Base-by-base conservation (phyloP, 2,888 invertebrate species). In the Agrypnus murinus region DNA sequence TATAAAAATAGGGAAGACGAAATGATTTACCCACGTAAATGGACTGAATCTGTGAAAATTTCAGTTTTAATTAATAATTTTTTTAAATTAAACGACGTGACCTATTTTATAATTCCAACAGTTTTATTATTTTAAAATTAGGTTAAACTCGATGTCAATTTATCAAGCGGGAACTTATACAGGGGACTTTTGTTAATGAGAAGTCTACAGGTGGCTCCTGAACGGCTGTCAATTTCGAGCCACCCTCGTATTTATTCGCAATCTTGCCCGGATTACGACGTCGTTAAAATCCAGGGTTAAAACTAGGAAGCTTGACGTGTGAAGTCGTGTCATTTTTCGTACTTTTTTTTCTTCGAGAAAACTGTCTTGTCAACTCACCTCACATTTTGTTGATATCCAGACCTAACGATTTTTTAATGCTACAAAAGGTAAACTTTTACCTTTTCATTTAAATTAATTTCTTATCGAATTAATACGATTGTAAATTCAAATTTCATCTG, bases 1-100 rank as follows among this genome's bases (percentile, higher is more conserved):
- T 70, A 65, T 64, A 64, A 63, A 25, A 69, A 70, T 53, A 65
- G 50, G 59, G 50, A 50, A 66, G 59, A 66, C 17, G 50, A 17
- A 36, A 59, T 50, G 36, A 65, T 48, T 60, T 40, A 36, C 31
- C 50, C 65, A 65, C 60, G 60, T 65, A 43, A 34, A 36, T 46
- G 15, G 45, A 36, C 46, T 45, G 31, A 46, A 14, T 46, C 46
- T 12, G 60, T 60, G 46, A 34, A 63, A 69, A 69, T 69, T 69
- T 57, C 69, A 69, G 64, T 70, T 70, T 65, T 65, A 70, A n/a
- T n/a, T n/a, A n/a, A n/a, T n/a, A n/a, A n/a, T n/a, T n/a, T n/a
- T n/a, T n/a, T n/a, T n/a, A n/a, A n/a, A n/a, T n/a, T n/a, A n/a
- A n/a, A n/a, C n/a, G n/a, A n/a, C n/a, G n/a, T 25, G 25, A 25